Conservation (phyloP, 2,888 invertebrate species). For the Xestia xanthographa region DNA sequence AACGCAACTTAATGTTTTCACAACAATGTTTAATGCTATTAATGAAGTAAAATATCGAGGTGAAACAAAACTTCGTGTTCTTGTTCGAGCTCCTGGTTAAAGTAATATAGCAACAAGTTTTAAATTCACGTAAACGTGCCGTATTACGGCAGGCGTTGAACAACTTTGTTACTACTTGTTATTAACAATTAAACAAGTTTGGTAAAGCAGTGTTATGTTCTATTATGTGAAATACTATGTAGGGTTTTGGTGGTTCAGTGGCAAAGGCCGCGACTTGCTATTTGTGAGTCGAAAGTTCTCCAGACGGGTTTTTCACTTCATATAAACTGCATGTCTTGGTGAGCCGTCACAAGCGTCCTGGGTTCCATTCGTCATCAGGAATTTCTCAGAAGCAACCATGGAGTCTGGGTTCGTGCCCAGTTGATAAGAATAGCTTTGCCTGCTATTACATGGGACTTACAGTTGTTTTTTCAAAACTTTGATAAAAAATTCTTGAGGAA, state of each 20-base stretch:
- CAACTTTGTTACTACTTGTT: slow-evolving; percentile 64
- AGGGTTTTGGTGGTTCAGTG: background rate
- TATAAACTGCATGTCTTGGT: too few species aligned
- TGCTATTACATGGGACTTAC: too few species aligned
- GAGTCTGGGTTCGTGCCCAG: too few species aligned
- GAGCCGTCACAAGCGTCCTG: too few species aligned
- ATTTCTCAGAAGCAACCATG: too few species aligned
- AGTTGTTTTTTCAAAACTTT: too few species aligned
- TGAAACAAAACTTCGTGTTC: slow-evolving; percentile 30
- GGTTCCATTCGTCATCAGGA: too few species aligned
- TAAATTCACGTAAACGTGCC: slow-evolving; percentile 53
- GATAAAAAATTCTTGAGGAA: too few species aligned
- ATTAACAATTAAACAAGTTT: slow-evolving; percentile 41
- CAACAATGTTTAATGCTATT: slow-evolving; percentile 28
- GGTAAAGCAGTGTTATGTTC: slow-evolving; percentile 20
- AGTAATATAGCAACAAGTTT: slow-evolving; percentile 69
- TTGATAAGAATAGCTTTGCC: too few species aligned
- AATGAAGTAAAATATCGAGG: slow-evolving; percentile 32
- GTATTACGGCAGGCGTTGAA: slow-evolving; percentile 63
- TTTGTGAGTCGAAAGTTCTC: background rate
- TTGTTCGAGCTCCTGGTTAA: slow-evolving; percentile 68
- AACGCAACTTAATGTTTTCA: background rate
- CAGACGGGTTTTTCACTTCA: too few species aligned
- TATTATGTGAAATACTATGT: background rate
- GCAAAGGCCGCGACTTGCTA: background rate